Evolutionary conservation across 2,888 invertebrate genomes (phyloP), one percentile per base, ranked within the genome.

Genomic region (Sesia apiformis): DNA sequence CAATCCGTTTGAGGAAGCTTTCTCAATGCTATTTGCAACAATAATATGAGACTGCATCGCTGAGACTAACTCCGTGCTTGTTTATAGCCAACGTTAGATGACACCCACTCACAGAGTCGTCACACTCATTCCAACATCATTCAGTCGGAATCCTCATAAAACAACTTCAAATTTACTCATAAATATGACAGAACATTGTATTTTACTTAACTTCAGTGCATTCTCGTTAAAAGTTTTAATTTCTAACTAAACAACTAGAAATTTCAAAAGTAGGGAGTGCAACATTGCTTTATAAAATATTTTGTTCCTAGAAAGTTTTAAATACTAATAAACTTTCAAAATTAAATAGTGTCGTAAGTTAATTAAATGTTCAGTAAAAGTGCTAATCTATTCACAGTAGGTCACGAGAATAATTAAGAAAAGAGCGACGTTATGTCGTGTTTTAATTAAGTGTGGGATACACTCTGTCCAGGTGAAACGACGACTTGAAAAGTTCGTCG

Each of bases 41-140:
- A 23, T 23, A 23, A 23, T 23, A 23, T 2, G 23, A 1, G 65
- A 68, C 67, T 69, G 62, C 57, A 56, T 55, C 58, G 49, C 57
- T 60, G 58, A 60, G 60, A 55, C 58, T 63, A 67, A 69, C 61
- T 52, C 62, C 39, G 50, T 38, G 61, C 58, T 69, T 69, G 73
- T 76, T 80, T 78, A 81, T 72, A 67, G 66, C 63, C 62, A 59
- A 78, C 80, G 78, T 78, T 76, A 70, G 70, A 74, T 74, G 4
- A 69, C 72, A 67, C 58, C 58, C 62, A 63, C 62, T 66, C 63
- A 57, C 59, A 49, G 58, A 56, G 56, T 59, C 56, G 69, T 65
- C 73, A 71, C 71, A 74, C 72, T n/a, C 7, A 38, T 38, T 38
- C 55, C 56, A 5, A 42, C 55, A 53, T 55, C 52, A 55, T 6